Evolutionary conservation across 2,888 invertebrate genomes (phyloP).

Genomic region (Amiota communis): DNA sequence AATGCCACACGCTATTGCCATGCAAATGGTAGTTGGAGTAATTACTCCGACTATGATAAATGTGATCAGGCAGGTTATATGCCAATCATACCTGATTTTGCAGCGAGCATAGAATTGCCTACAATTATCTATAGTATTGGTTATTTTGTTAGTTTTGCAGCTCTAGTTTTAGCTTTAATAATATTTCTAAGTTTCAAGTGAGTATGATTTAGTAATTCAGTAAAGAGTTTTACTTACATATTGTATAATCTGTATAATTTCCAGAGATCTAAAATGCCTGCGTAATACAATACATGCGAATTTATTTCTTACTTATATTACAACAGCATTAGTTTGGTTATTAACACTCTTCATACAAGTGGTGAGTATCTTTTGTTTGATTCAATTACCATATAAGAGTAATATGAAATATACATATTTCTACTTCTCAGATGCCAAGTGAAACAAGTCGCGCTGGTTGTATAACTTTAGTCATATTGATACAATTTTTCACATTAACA

Average conservation of each 20-base stretch:
- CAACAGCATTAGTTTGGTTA: conserved; percentile 92
- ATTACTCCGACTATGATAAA: conserved; percentile 82
- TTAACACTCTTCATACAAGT: conserved; percentile 86
- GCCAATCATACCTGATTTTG: conserved; percentile 76
- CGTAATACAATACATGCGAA: conserved; percentile 92
- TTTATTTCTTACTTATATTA: conserved; percentile 91
- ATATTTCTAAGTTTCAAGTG: conserved; percentile 94
- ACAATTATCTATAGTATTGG: conserved; percentile 87
- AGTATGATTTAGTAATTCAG: conserved; percentile 71
- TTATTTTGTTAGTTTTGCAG: conserved; percentile 86
- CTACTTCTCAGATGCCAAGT: conserved; percentile 76
- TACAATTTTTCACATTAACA: conserved; percentile 93
- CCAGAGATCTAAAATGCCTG: conserved; percentile 90
- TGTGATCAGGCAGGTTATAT: conserved; percentile 77
- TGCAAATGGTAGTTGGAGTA: conserved; percentile 86
- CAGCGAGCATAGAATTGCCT: conserved; percentile 75
- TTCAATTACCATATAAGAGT: no score
- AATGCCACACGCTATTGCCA: conserved; percentile 80
- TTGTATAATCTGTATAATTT: conserved; percentile 6
- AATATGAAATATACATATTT: no score
- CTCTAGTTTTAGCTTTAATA: conserved; percentile 86
- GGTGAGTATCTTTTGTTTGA: conserved; percentile 49
- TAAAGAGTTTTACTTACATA: not conserved
- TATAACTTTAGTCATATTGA: conserved; percentile 83
- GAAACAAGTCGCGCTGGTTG: conserved; percentile 74